These are phyloP conservation scores for Cataglyphis albicans DNA, from an alignment of 2,888 invertebrate species.

Conservation along the genomic window DNA sequence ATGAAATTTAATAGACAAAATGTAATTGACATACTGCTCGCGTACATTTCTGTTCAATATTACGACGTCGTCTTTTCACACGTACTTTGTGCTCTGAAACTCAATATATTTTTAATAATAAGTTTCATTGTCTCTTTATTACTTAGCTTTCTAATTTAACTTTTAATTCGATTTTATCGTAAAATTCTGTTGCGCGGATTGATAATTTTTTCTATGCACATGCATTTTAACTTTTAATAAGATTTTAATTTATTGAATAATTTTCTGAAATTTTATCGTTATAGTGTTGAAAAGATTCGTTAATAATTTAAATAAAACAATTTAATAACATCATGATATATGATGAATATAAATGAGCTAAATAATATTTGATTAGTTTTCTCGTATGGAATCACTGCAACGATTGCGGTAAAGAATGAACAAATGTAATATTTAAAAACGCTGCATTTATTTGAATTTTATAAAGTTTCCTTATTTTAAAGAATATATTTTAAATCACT, in stretches of 20 bases:
- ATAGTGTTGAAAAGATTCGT: neutral
- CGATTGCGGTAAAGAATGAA: constrained; percentile 19
- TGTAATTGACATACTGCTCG: neutral
- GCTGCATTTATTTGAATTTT: neutral
- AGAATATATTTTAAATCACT: neutral
- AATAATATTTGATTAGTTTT: neutral
- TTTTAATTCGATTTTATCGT: constrained; percentile 8
- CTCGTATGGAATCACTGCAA: constrained; percentile 6
- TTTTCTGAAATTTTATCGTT: neutral
- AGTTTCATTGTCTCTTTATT: neutral
- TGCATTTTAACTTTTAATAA: neutral
- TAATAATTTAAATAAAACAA: neutral
- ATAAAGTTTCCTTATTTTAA: constrained; percentile 5
- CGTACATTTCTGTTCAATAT: neutral
- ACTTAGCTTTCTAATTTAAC: constrained; percentile 19
- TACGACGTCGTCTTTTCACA: neutral
- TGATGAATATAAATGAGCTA: neutral
- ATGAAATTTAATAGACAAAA: constrained; percentile 30
- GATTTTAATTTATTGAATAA: neutral
- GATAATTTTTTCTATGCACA: neutral
- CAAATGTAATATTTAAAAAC: neutral
- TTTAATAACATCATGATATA: neutral
- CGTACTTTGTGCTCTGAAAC: neutral
- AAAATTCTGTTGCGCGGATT: neutral
- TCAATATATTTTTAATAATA: constrained; percentile 13